Percentiles rank a stretch among this genome's conserved stretches.
Conservation (phyloP, 2,888 invertebrate species). For the Apomyelois bistriatella region DNA sequence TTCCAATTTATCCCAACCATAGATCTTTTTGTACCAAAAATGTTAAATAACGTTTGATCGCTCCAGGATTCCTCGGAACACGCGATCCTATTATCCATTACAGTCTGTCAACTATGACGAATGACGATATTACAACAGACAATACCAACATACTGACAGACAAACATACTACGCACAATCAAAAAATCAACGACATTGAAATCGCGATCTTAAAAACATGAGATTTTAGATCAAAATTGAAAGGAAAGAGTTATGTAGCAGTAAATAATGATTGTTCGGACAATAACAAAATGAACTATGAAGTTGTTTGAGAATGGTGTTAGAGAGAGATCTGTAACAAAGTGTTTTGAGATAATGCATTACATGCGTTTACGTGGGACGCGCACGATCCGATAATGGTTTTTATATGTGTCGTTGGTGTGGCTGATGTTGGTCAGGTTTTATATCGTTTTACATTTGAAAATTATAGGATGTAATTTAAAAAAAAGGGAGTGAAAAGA, state of each 20-base stretch:
- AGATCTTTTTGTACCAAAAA: neutral
- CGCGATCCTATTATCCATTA: constrained; percentile 62
- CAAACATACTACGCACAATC: constrained; percentile 13
- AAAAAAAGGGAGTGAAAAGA: too few relatives aligned
- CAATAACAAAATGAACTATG: constrained; percentile 42
- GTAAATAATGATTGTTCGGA: constrained; percentile 19
- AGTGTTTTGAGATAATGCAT: constrained; percentile 56
- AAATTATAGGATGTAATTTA: too few relatives aligned
- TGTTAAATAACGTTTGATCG: constrained; percentile 4
- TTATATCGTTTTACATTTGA: neutral
- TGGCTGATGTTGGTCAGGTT: neutral
- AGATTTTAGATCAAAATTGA: constrained; percentile 24
- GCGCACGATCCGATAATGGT: constrained; percentile 50
- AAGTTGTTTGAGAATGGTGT: constrained; percentile 47
- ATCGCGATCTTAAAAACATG: constrained; percentile 15
- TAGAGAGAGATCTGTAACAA: constrained; percentile 51
- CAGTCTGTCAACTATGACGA: constrained; percentile 60
- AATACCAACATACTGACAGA: constrained; percentile 36
- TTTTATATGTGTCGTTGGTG: constrained; percentile 32
- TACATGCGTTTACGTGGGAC: constrained; percentile 63
- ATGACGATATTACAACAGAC: constrained; percentile 61
- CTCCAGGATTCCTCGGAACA: constrained; percentile 31
- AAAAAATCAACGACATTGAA: neutral
- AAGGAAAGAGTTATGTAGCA: constrained; percentile 22
- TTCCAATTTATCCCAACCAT: neutral